phyloP scores from a whole-genome alignment of 2,888 invertebrate genomes.

The Chouioia cunea region DNA sequence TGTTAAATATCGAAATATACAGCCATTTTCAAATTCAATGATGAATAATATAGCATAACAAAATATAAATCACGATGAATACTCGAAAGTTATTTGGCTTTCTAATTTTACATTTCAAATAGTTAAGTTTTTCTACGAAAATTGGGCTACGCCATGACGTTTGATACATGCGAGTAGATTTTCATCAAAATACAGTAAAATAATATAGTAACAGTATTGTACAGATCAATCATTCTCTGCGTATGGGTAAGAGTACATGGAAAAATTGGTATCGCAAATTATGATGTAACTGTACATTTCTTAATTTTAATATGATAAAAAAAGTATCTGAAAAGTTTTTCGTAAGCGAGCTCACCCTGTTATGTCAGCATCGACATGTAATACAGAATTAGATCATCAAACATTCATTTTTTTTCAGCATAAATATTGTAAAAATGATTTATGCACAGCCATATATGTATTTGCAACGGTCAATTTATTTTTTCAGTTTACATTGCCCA shows the following conservation, averaged over 20 bases:
- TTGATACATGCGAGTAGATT: conserved; percentile 29
- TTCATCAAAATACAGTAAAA: conserved; percentile 29
- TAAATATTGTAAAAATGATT: conserved; percentile 48
- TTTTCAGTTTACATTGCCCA: conserved; percentile 44
- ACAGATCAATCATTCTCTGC: conserved; percentile 29
- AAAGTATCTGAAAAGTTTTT: conserved; percentile 37
- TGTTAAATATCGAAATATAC: conserved; percentile 8
- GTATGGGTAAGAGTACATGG: conserved; percentile 26
- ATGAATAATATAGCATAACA: background rate
- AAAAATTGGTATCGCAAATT: conserved; percentile 33
- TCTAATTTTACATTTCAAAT: no score
- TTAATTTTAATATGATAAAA: conserved; percentile 46
- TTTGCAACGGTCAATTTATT: conserved; percentile 43
- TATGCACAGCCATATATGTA: conserved; percentile 42
- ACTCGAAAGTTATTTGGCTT: no score
- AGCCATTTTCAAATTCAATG: no score
- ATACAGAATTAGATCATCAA: background rate
- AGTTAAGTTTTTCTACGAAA: conserved; percentile 13
- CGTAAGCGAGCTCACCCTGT: no score
- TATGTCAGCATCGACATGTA: no score
- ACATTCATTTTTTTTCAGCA: conserved; percentile 40
- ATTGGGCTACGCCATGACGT: conserved; percentile 35
- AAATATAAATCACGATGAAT: background rate
- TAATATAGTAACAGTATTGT: conserved; percentile 46
- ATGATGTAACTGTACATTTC: conserved; percentile 38